Evolutionary conservation across 1,140 invertebrate species (phyloP).

Genomic region (Drosophila ambigua): DNA sequence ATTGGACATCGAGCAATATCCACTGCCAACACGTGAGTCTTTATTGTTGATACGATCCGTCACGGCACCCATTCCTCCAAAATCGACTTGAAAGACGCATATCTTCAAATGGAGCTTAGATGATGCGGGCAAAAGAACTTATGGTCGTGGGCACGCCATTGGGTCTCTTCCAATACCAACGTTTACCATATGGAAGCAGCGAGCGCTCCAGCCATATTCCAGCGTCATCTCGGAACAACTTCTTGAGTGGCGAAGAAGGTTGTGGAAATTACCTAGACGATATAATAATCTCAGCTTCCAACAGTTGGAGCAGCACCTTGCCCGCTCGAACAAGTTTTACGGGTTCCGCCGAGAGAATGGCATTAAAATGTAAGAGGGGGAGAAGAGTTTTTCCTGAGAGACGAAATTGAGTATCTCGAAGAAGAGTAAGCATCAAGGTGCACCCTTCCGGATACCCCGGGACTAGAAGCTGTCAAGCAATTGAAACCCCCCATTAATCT

Average conservation of each 20-base stretch:
- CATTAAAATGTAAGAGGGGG: conserved; percentile 44
- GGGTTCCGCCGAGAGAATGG: no score
- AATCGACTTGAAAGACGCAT: conserved; percentile 2
- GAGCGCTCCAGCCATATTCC: conserved; percentile 22
- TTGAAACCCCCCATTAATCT: conserved; percentile 59
- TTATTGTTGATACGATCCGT: neutral
- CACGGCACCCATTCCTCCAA: conserved; percentile 15
- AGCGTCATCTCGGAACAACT: conserved; percentile 25
- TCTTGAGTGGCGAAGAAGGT: conserved; percentile 65
- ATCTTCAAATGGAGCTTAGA: no score
- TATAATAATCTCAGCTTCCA: no score
- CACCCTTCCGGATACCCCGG: conserved; percentile 46
- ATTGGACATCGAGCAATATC: no score
- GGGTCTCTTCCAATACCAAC: conserved; percentile 12
- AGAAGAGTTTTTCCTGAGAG: conserved; percentile 47
- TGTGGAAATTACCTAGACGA: conserved; percentile 79
- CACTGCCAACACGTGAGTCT: no score
- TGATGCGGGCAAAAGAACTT: conserved; percentile 3
- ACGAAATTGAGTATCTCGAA: conserved; percentile 62
- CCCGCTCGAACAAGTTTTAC: conserved; percentile 48
- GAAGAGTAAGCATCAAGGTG: conserved; percentile 56
- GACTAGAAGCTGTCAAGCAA: conserved; percentile 36
- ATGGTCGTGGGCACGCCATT: conserved; percentile 10
- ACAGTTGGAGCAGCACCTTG: conserved; percentile 59
- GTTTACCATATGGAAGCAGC: conserved; percentile 20